Base-by-base conservation (phyloP, 1,140 invertebrate species). In the Pantala flavescens region DNA sequence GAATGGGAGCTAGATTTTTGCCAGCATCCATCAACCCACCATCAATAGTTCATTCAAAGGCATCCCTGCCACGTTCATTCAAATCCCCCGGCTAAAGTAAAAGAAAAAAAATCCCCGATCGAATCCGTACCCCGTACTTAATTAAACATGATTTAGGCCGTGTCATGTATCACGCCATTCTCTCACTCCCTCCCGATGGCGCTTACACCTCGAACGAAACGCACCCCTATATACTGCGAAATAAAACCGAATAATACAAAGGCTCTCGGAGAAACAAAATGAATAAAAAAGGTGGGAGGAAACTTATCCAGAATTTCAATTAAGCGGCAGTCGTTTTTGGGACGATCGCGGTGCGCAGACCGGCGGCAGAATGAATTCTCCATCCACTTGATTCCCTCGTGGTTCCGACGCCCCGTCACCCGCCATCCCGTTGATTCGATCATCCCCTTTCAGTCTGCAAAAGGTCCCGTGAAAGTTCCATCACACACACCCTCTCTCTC, bases 301-400 rank as follows among this genome's bases (percentile, higher is more conserved):
- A 63, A 63, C 49, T 63, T 63, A 63, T 63, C 49, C 49, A 63
- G 49, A 63, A 63, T 63, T 63, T 63, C 49, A 63, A 63, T 63
- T 63, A 63, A 63, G 3, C 12, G 16, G 49, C 49, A 63, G 49
- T 63, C 49, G 14, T 19, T 63, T 63, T 63, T 63, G 49, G 14
- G 28, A 36, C 5, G 49, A 63, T 63, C 49, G 49, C 3, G 12
- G 49, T 21, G n/a, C 49, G 12, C 28, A 36, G 28, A 2, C 2
- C 49, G 49, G 16, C 49, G 49, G 14, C 12, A 5, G 49, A 63
- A 63, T 63, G 49, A 63, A 63, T 63, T 21, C 49, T 63, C 49
- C 49, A 21, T 63, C 49, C 49, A 14, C 49, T 63, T 63, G 49
- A 63, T 63, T 63, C 49, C 49, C 16, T 12, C 9, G 9, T 21